Conservation (phyloP, 2,113 vertebrate genomes). For the Microcebus jonahi region DNA sequence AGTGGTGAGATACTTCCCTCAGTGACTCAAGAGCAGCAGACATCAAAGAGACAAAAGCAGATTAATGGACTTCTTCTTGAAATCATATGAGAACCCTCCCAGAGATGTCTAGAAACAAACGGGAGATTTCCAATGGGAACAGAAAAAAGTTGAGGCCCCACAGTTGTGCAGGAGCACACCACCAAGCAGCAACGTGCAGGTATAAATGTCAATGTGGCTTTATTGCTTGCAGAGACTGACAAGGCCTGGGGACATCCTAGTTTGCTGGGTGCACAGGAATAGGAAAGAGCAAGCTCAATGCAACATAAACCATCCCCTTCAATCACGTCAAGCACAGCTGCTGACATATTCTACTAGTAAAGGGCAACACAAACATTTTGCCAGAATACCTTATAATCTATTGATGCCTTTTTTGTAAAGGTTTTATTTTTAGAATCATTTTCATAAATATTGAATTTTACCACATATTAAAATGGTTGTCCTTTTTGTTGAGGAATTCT, state of each 20-base stretch:
- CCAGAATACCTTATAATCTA: background rate
- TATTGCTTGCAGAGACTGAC: background rate
- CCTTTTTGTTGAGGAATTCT: background rate
- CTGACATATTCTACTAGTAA: background rate
- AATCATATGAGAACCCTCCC: background rate
- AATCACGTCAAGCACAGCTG: background rate
- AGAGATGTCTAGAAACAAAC: constrained; percentile 25
- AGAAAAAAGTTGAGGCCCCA: background rate
- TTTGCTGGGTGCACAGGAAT: background rate
- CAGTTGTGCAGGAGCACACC: background rate
- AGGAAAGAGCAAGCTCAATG: background rate
- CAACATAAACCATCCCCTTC: background rate
- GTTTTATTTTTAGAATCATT: constrained; percentile 3
- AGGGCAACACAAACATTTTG: background rate
- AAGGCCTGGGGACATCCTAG: background rate
- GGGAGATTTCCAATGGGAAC: background rate
- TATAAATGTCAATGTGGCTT: background rate
- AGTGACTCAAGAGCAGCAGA: background rate
- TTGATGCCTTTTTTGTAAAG: background rate
- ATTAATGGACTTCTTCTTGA: background rate
- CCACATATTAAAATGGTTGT: background rate
- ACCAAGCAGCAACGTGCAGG: background rate
- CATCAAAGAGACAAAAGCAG: constrained; percentile 41
- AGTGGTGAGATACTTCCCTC: background rate
- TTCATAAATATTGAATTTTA: constrained; percentile 17